Evolutionary conservation across 2,888 invertebrate genomes (phyloP).

Genomic region (Rapana venosa): DNA sequence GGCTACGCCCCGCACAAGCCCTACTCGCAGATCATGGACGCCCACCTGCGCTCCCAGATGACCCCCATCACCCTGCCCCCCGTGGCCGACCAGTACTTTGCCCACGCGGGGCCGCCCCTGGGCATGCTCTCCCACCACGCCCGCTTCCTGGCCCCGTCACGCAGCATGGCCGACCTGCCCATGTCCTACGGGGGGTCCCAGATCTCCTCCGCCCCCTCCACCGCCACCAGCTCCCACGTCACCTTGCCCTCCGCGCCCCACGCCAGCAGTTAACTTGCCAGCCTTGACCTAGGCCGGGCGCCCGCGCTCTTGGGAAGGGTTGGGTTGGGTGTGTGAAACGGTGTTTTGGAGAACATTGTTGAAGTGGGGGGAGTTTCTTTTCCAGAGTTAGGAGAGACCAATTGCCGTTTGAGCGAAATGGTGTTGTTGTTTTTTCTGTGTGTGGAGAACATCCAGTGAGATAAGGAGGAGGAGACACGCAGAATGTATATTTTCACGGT

Average conservation of each 20-base stretch:
- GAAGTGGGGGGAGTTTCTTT: too few species aligned
- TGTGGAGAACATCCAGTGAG: too few species aligned
- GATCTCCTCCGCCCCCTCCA: slow-evolving; percentile 20
- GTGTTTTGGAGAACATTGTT: too few species aligned
- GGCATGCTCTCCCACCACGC: slow-evolving; percentile 49
- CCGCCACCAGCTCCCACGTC: slow-evolving; percentile 19
- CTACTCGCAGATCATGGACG: slow-evolving; percentile 50
- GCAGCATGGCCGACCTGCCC: slow-evolving; percentile 46
- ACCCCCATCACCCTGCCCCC: slow-evolving; percentile 48
- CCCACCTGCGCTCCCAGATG: slow-evolving; percentile 51
- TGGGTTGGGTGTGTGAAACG: too few species aligned
- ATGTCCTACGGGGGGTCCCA: slow-evolving; percentile 37
- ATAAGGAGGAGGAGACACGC: too few species aligned
- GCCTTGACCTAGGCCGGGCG: neutral
- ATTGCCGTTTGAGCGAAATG: too few species aligned
- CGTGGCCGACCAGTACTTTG: slow-evolving; percentile 49
- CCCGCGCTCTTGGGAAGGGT: too few species aligned
- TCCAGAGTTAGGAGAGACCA: too few species aligned
- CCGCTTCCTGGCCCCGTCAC: slow-evolving; percentile 45
- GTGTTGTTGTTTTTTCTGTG: too few species aligned
- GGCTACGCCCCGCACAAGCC: slow-evolving; percentile 40
- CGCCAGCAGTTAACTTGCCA: slow-evolving; percentile 3
- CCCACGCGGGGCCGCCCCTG: slow-evolving; percentile 35
- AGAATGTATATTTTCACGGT: neutral
- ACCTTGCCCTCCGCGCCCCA: neutral